Evolutionary conservation across 2,113 vertebrate genomes (phyloP), one percentile per base, ranked within the genome.

Genomic region (Hypocryptadius cinnamomeus): DNA sequence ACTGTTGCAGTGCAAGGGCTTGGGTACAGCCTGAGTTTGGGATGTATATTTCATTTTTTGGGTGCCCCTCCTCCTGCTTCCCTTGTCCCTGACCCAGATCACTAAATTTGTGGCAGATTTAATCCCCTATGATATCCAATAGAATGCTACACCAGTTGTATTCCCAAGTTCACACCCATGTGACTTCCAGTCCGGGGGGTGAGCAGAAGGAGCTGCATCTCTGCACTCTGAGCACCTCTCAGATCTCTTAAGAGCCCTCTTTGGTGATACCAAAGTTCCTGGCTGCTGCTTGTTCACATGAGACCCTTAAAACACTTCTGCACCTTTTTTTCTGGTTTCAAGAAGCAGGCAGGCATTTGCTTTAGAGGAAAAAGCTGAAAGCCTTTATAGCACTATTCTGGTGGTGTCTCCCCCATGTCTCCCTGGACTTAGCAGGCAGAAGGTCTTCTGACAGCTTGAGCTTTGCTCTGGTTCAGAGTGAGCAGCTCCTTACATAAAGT

Each of bases 391-490:
- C 47, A 42, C 15, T 85, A 25, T 93, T 87, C 68, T 59, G 68
- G 54, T 82, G 71, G 30, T 85, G 45, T 11, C 63, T 79, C 44
- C 70, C 56, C 79, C 40, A 15, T 1, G 9, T 61, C 74, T 79
- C 70, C n/a, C 28, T 18, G 81, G 71, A 44, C 50, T 63, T 25
- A 56, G 63, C 39, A 79, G 68, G 64, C 70, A 61, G 40, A 48
- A 96, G 50, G 33, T 91, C 71, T 90, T 63, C 65, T 82, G 81
- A 51, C 39, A 66, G 44, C 24, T 14, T 87, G 84, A 66, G 79
- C 35, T 92, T 81, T 77, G 68, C 71, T 82, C 64, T 70, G 71
- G 50, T 87, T 93, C 85, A 91, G 74, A 89, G 31, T 44, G 59
- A 93, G 35, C 56, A 71, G 63, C 54, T 85, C 70, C 63, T 73